Conservation (phyloP, 2,888 invertebrate species). For the Cordilura impudica region DNA sequence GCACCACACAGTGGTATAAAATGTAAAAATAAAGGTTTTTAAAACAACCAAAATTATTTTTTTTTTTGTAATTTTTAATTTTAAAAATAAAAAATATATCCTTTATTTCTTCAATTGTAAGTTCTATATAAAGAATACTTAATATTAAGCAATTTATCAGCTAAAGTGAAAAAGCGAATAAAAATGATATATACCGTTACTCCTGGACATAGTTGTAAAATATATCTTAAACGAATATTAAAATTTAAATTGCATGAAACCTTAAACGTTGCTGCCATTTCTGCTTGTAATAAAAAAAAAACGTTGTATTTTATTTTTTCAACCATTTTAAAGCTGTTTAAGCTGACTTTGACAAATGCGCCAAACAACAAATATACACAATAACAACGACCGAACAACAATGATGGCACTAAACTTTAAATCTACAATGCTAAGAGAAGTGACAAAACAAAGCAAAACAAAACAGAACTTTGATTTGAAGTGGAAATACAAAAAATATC, state of each 20-base stretch:
- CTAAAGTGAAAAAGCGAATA: too few species aligned
- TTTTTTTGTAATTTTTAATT: too few species aligned
- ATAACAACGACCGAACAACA: slow-evolving; percentile 5
- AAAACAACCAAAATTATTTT: too few species aligned
- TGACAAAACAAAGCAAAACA: slow-evolving; percentile 26
- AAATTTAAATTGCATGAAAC: slow-evolving; percentile 35
- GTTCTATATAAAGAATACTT: too few species aligned
- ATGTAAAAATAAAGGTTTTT: too few species aligned
- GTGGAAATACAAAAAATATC: slow-evolving; percentile 9
- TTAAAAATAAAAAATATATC: too few species aligned
- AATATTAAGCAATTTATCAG: too few species aligned
- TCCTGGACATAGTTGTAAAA: too few species aligned
- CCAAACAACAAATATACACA: slow-evolving; percentile 23
- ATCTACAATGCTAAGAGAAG: slow-evolving; percentile 40
- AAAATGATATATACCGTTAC: too few species aligned
- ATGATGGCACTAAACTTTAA: slow-evolving; percentile 34
- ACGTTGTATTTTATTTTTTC: not conserved
- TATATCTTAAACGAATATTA: slow-evolving; percentile 14
- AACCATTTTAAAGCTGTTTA: slow-evolving; percentile 62
- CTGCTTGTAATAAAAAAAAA: not conserved
- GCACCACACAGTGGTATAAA: too few species aligned
- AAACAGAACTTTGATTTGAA: slow-evolving; percentile 41
- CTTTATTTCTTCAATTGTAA: too few species aligned
- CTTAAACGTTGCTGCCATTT: slow-evolving; percentile 33
- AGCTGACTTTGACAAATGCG: slow-evolving; percentile 66